Evolutionary conservation across 2,113 vertebrate species (phyloP).

Genomic region (Hippocampus barbouri): DNA sequence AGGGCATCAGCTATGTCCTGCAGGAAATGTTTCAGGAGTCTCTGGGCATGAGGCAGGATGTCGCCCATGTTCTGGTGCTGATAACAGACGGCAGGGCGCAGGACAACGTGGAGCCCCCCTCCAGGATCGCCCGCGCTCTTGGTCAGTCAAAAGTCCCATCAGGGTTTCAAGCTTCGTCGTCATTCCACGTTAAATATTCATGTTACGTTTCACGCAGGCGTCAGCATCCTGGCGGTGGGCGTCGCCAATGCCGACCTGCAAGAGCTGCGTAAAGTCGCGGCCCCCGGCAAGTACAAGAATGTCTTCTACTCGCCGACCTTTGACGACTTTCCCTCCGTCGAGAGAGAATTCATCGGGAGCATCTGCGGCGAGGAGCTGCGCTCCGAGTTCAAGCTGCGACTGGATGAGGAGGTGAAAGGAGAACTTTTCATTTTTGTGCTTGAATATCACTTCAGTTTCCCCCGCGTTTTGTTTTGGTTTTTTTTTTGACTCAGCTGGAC

Average conservation of each 20-base stretch:
- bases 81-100: conserved; percentile 85
- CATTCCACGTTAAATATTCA: neutral
- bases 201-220: conserved; percentile 60
- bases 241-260: conserved; percentile 77
- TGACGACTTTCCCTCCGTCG: conserved; percentile 77
- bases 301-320: conserved; percentile 79
- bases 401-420: conserved; percentile 56
- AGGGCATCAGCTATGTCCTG: conserved; percentile 77
- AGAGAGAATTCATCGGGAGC: conserved; percentile 76
- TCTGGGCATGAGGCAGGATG: conserved; percentile 78
- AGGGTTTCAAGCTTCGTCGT: neutral
- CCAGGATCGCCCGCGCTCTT: conserved; percentile 75
- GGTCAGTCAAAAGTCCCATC: conserved; percentile 61
- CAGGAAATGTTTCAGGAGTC: conserved; percentile 81
- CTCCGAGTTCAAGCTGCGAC: conserved; percentile 61
- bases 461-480: neutral
- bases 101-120: conserved; percentile 79
- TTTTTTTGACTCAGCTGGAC: conserved; percentile 67
- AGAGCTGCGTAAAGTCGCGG: conserved; percentile 75
- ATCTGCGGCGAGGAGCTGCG: conserved; percentile 74
- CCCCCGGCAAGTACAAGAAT: conserved; percentile 73
- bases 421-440: neutral
- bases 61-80: conserved; percentile 77
- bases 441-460: neutral
- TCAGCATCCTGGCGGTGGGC: conserved; percentile 79